Evolutionary conservation across 2,797 vertebrate species (phyloP), one percentile per base, ranked within the genome.

Genomic region (Onychomys leucogaster): DNA sequence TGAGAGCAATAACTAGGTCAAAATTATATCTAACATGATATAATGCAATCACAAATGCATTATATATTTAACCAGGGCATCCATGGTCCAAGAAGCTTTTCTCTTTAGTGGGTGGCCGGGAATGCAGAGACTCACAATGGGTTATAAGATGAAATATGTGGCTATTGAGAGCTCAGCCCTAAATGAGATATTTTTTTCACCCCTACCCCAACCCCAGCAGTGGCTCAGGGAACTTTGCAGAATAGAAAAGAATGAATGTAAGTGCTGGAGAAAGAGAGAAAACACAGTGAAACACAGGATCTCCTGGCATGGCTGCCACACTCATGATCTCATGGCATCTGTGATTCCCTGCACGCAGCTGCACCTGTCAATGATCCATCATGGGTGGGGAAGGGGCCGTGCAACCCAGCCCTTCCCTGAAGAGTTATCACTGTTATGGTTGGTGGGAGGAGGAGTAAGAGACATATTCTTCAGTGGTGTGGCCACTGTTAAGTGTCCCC

Each of bases 241-340:
- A 69, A 86, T 49, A 52, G 32, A 43, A 9, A 76, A 46, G 75
- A 27, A 43, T 46, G 6, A 27, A 43, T 46, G 6, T 29, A 46
- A 7, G 23, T 43, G 37, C 71, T 29, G 75, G 41, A 46, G 29
- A 29, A 43, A 46, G 59, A 63, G 14, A 14, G 25, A 32, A 43
- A 10, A 2, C 5, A 1, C 5, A n/a, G 1, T 43, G 14, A 29
- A 63, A 43, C 2, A 5, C 37, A 29, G 29, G 13, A 3, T 32
- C 81, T 63, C 12, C 27, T 46, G 59, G 43, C 25, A 11, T 43
- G 59, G 13, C 81, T 46, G 37, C 46, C 25, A 43, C 41, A 43
- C 59, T 46, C 41, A 65, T 21, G n/a, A 43, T 43, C 17, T 41
- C 27, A 43, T 16, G 43, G 16, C 27, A 63, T 1, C 59, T 1